These are phyloP conservation scores for Plebejus argus DNA, from an alignment of 2,888 invertebrate genomes.

Conservation along the genomic window DNA sequence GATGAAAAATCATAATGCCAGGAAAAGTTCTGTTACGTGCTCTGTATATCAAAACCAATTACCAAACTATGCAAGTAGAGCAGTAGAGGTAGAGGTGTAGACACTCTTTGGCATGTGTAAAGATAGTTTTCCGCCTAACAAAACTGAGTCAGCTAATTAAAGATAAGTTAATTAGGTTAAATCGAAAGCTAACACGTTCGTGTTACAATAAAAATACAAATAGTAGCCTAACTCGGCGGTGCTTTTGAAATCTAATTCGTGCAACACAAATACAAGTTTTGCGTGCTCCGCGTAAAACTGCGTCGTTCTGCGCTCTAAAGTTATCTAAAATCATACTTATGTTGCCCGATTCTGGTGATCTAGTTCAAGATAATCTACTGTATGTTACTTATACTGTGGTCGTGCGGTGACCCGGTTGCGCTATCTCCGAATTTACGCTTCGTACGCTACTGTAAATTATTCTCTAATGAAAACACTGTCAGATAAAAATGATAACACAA, in stretches of 20 bases:
- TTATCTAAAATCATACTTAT: not conserved
- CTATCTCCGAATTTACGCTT: not conserved
- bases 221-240: not conserved
- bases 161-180: slow-evolving; percentile 28
- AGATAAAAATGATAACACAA: not conserved
- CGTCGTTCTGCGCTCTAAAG: not conserved
- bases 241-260: not conserved
- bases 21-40: too few relatives aligned
- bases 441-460: slow-evolving; percentile 1
- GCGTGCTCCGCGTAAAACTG: not conserved
- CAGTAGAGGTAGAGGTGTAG: not conserved
- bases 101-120: not conserved
- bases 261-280: not conserved
- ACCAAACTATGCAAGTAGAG: not conserved
- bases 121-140: not conserved
- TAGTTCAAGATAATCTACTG: not conserved
- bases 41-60: too few relatives aligned
- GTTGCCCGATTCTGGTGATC: not conserved
- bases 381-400: not conserved
- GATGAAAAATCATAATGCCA: too few relatives aligned
- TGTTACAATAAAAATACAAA: not conserved
- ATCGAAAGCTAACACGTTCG: slow-evolving; percentile 21
- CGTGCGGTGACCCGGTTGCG: slow-evolving; percentile 5
- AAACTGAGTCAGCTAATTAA: slow-evolving; percentile 17
- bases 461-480: not conserved